Conservation (phyloP, 1,140 invertebrate genomes). For the Nymphalis io region DNA sequence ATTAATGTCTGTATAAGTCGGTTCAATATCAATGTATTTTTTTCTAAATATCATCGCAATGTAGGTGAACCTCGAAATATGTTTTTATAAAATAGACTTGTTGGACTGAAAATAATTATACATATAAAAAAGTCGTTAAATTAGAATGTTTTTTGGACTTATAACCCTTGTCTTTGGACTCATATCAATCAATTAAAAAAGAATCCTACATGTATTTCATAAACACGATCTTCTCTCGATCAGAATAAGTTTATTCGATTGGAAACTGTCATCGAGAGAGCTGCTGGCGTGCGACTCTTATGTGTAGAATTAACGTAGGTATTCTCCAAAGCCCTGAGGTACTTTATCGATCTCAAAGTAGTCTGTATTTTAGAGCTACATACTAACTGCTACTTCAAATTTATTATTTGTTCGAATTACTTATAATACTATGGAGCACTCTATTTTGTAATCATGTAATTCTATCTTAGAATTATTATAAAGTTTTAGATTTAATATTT, state of each 20-base stretch:
- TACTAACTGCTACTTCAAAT: not conserved
- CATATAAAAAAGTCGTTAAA: not conserved
- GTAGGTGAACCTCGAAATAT: too few relatives aligned
- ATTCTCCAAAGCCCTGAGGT: conserved; percentile 34
- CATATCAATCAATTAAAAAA: too few relatives aligned
- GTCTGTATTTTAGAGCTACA: not conserved
- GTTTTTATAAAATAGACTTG: not conserved
- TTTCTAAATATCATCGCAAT: too few relatives aligned
- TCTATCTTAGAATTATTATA: not conserved
- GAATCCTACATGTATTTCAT: not conserved
- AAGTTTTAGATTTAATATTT: not conserved
- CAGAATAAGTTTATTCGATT: conserved; percentile 31
- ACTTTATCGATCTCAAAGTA: conserved; percentile 29
- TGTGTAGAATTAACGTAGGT: conserved; percentile 33
- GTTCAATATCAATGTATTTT: too few relatives aligned
- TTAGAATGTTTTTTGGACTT: not conserved
- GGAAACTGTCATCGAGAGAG: conserved; percentile 26
- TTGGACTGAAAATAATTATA: not conserved
- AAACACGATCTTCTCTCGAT: not conserved
- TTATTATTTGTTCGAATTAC: not conserved
- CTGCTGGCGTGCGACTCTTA: conserved; percentile 22
- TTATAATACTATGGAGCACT: not conserved
- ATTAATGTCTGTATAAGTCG: not conserved
- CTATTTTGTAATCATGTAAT: not conserved
- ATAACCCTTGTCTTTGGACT: not conserved